Conservation (phyloP, 2,888 invertebrate genomes). For the Himalopsyche japonica region DNA sequence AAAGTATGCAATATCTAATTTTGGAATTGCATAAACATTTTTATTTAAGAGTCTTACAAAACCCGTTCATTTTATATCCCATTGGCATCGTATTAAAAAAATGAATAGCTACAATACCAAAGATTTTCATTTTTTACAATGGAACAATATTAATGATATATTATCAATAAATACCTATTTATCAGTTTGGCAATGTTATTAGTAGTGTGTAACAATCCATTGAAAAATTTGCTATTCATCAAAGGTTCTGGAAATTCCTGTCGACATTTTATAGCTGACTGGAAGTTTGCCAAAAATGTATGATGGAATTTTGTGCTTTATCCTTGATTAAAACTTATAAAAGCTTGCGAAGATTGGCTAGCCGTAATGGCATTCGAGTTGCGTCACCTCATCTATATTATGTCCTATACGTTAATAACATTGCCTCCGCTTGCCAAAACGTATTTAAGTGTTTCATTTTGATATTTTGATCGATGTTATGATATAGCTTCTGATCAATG, state of each 20-base stretch:
- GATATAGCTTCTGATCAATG: background rate
- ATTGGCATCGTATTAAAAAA: background rate
- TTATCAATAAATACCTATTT: background rate
- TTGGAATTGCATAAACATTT: background rate
- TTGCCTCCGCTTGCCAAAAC: background rate
- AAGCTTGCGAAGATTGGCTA: background rate
- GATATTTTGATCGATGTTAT: background rate
- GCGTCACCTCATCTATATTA: background rate
- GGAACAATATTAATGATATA: too few species aligned
- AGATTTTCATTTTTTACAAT: background rate
- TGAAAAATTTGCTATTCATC: background rate
- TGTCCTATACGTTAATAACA: background rate
- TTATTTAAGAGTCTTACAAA: background rate
- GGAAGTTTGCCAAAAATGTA: background rate
- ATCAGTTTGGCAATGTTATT: background rate
- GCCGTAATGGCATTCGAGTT: background rate
- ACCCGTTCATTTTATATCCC: background rate
- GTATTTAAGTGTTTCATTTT: background rate
- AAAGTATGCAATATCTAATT: background rate
- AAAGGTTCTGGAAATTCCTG: background rate
- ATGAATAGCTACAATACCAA: background rate
- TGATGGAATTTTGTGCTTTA: background rate
- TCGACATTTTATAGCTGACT: background rate
- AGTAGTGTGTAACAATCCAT: background rate
- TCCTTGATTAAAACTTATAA: background rate